phyloP scores from a whole-genome alignment of 2,797 vertebrate species.

The Melanotaenia maccullochi region DNA sequence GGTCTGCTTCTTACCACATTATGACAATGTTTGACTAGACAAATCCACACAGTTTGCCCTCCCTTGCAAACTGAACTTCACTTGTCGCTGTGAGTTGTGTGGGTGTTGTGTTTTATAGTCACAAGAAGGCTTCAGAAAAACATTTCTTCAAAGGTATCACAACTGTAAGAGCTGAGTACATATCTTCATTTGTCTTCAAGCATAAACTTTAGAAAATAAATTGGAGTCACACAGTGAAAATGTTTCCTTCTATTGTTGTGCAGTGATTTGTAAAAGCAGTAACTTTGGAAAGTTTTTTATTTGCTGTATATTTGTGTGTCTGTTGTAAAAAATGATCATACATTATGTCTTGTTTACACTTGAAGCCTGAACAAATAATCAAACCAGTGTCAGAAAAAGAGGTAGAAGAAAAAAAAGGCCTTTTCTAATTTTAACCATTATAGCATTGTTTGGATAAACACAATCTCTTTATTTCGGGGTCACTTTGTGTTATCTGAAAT shows the following conservation, averaged over 20 bases:
- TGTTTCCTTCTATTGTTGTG: too few species aligned
- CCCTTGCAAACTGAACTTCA: slow-evolving; percentile 12
- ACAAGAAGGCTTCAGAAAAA: neutral
- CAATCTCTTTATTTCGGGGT: slow-evolving; percentile 16
- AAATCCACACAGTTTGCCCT: slow-evolving; percentile 4
- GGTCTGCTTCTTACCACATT: too few species aligned
- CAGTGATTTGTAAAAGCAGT: neutral
- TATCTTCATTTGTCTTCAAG: neutral
- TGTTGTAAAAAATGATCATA: neutral
- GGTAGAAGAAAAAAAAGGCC: slow-evolving; percentile 4
- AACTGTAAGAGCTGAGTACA: neutral
- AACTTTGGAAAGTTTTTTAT: neutral
- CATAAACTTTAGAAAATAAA: neutral
- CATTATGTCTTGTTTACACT: neutral
- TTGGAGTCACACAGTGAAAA: too few species aligned
- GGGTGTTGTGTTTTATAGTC: neutral
- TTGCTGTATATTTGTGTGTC: slow-evolving; percentile 19
- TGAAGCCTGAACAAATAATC: slow-evolving; percentile 10
- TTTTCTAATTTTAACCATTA: slow-evolving; percentile 4
- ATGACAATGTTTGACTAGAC: slow-evolving; percentile 7
- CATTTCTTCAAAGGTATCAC: neutral
- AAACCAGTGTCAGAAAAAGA: slow-evolving; percentile 3
- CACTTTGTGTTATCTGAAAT: slow-evolving; percentile 13
- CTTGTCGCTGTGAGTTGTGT: neutral
- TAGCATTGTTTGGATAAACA: slow-evolving; percentile 38